Base-by-base conservation (phyloP, 1,140 invertebrate species). In the Caerostris darwini region DNA sequence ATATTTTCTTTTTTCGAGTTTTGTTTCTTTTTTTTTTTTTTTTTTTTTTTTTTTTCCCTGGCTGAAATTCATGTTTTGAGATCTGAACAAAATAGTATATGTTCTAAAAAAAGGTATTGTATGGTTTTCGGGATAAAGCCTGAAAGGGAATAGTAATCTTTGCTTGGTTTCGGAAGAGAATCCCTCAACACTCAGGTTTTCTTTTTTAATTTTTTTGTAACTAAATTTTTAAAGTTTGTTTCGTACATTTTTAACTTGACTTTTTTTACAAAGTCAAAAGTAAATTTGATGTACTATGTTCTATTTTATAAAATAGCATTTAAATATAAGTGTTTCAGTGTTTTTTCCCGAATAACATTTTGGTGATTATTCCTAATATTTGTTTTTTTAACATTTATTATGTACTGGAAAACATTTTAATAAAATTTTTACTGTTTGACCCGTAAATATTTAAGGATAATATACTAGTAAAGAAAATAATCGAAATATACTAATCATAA, bases 101-200 rank as follows among this genome's bases (percentile, higher is more conserved):
- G 50, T 85, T 85, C 57, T 7, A 88, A n/a, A 50, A 67, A 88
- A 64, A 5, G 83, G 64, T 14, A 64, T 64, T n/a, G 50, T 88
- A 34, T 61, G 61, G 86, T 59, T 87, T 61, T 61, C 19, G 58
- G 14, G 50, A 8, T 61, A 59, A 88, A 64, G 86, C 19, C 14
- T 50, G 50, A 67, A 88, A 88, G 19, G 57, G 57, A 88, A 67
- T 64, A 17, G 58, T 64, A 88, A 88, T 88, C 86, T 50, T 5
- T 59, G 50, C 17, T 17, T 14, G 19, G 61, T 34, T 85, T 85
- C n/a, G 57, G 5, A 17, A n/a, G 7, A 59, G 58, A 85, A 57
- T 85, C 57, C n/a, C 57, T 3, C 17, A 34, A 34, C 7, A 58
- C 83, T 59, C 17, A 77, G 10, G 4, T 53, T 77, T 77, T 53